These are phyloP conservation scores for Sinocyclocheilus grahami DNA, from an alignment of 2,113 vertebrate species.

Conservation along the genomic window DNA sequence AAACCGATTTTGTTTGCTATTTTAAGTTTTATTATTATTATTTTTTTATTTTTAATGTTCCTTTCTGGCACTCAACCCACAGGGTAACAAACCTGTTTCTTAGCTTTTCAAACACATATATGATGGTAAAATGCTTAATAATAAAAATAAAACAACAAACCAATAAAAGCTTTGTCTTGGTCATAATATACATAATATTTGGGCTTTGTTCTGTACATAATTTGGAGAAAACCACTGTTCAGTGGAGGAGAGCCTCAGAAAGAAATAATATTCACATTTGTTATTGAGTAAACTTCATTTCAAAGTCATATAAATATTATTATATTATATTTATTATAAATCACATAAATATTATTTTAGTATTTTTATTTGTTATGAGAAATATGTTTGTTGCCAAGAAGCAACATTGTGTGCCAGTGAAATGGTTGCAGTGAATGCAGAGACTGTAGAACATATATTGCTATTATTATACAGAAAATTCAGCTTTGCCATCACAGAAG, in stretches of 20 bases:
- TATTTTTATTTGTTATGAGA: not conserved
- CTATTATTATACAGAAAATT: too few species aligned
- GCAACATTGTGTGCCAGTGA: not conserved
- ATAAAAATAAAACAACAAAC: not conserved
- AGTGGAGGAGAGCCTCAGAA: too few species aligned
- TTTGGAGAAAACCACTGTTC: too few species aligned
- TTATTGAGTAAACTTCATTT: not conserved
- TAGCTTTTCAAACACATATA: not conserved
- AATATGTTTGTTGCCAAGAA: not conserved
- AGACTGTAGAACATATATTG: too few species aligned
- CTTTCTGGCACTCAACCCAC: too few species aligned
- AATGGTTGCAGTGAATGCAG: not conserved
- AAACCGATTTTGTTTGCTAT: not conserved
- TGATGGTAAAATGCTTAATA: not conserved
- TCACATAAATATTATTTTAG: too few species aligned
- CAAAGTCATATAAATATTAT: not conserved
- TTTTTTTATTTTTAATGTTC: too few species aligned
- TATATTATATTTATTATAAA: too few species aligned
- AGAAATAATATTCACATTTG: too few species aligned
- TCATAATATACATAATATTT: not conserved
- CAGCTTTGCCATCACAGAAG: too few species aligned
- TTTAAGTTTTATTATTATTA: too few species aligned
- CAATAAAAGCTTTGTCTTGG: not conserved
- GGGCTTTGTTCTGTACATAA: too few species aligned
- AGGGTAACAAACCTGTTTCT: not conserved